Evolutionary conservation across 2,797 vertebrate species (phyloP).

Genomic region (Clangula hyemalis): DNA sequence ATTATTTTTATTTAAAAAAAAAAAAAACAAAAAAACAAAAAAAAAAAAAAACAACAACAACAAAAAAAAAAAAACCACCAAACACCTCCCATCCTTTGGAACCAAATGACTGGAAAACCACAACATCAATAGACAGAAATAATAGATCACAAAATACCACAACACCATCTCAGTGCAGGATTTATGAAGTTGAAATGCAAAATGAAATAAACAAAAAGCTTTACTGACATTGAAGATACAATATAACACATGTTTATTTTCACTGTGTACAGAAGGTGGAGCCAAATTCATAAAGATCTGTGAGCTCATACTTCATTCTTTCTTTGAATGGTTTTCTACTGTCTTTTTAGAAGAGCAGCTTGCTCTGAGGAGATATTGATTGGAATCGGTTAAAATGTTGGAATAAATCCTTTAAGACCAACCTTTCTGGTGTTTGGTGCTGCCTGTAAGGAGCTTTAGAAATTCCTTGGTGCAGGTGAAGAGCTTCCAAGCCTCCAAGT

Average conservation of each 20-base stretch:
- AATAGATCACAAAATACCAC: background rate
- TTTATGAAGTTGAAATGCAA: background rate
- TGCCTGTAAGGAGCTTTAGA: background rate
- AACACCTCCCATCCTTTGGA: background rate
- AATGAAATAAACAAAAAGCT: background rate
- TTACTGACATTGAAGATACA: background rate
- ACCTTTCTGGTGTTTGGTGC: background rate
- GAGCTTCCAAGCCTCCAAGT: background rate
- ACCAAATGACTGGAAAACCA: background rate
- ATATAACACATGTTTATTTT: constrained; percentile 63
- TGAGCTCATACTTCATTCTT: constrained; percentile 20
- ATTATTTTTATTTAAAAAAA: too few relatives aligned
- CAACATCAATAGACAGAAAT: background rate
- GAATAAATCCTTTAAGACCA: background rate
- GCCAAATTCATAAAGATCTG: constrained; percentile 78
- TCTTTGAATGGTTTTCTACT: background rate
- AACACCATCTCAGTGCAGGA: background rate
- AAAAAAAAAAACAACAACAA: too few relatives aligned
- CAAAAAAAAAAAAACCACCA: too few relatives aligned
- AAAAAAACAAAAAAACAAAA: too few relatives aligned
- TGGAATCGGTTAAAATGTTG: background rate
- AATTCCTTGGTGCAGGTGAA: background rate
- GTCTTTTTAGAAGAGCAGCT: background rate
- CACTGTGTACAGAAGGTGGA: constrained; percentile 79
- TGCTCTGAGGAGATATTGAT: background rate